phyloP scores from a whole-genome alignment of 2,113 vertebrate genomes.

The Peucedramus taeniatus region DNA sequence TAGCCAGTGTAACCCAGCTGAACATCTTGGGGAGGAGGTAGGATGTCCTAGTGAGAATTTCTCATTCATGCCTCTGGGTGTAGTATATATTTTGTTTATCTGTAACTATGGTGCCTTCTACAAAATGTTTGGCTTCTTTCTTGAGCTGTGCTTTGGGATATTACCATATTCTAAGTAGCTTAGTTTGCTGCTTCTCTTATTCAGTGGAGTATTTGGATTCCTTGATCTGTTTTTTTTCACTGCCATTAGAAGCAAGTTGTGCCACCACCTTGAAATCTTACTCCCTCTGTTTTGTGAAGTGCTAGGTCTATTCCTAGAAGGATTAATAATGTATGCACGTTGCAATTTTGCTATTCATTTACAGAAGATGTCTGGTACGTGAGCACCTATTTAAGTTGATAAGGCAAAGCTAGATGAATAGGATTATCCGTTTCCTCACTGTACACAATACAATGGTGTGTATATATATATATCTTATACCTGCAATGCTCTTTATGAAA shows the following conservation, averaged over 20 bases:
- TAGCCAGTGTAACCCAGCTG: neutral
- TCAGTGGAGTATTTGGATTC: neutral
- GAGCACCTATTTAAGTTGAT: neutral
- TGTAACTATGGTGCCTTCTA: neutral
- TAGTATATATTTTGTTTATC: neutral
- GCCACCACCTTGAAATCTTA: neutral
- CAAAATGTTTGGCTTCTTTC: neutral
- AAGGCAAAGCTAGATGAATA: conserved; percentile 22
- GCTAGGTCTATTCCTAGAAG: neutral
- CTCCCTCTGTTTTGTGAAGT: neutral
- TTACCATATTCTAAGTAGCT: neutral
- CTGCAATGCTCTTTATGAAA: neutral
- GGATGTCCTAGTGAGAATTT: neutral
- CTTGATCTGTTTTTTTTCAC: neutral
- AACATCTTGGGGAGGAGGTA: neutral
- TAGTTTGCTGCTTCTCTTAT: neutral
- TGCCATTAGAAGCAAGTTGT: neutral
- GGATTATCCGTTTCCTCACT: neutral
- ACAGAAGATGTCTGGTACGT: neutral
- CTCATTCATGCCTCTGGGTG: neutral
- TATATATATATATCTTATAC: neutral
- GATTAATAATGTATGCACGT: conserved; percentile 23
- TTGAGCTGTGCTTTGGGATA: neutral
- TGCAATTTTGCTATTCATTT: conserved; percentile 14
- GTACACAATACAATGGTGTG: neutral